These are phyloP conservation scores for Ceramica pisi DNA, from an alignment of 2,888 invertebrate species.

Conservation along the genomic window DNA sequence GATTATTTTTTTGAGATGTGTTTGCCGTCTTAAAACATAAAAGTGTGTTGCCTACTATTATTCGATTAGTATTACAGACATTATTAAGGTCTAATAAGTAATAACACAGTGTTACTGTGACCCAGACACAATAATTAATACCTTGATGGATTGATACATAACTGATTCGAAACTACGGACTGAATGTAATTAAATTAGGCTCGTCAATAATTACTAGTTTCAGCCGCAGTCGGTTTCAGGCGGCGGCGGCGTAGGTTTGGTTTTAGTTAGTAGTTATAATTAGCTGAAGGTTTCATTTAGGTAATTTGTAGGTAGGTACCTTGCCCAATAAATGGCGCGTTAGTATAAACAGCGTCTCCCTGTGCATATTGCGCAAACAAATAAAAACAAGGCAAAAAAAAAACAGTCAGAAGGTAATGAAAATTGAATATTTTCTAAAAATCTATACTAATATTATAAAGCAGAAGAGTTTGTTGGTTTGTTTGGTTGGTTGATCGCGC, in stretches of 20 bases:
- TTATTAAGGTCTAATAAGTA: neutral
- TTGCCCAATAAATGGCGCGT: neutral
- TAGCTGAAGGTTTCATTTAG: constrained; percentile 6
- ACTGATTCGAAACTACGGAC: constrained; percentile 33
- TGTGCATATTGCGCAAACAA: too few relatives aligned
- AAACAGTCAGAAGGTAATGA: too few relatives aligned
- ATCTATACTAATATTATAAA: too few relatives aligned
- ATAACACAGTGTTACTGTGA: neutral
- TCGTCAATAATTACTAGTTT: constrained; percentile 45
- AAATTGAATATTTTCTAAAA: too few relatives aligned
- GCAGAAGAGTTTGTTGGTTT: too few relatives aligned
- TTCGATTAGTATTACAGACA: too few relatives aligned
- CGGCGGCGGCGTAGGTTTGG: neutral
- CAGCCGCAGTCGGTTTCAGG: constrained; percentile 11
- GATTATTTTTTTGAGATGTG: too few relatives aligned
- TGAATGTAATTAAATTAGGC: constrained; percentile 51
- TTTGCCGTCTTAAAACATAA: too few relatives aligned
- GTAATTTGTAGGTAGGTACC: constrained; percentile 3
- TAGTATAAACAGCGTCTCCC: too few relatives aligned
- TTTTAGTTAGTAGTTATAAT: constrained; percentile 22
- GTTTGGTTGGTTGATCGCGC: too few relatives aligned
- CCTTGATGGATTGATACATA: constrained; percentile 39
- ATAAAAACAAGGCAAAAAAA: too few relatives aligned
- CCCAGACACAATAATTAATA: constrained; percentile 35
- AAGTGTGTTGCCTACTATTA: too few relatives aligned